Base-by-base conservation (phyloP, 1,140 invertebrate species). In the Apocrypta bakeri region DNA sequence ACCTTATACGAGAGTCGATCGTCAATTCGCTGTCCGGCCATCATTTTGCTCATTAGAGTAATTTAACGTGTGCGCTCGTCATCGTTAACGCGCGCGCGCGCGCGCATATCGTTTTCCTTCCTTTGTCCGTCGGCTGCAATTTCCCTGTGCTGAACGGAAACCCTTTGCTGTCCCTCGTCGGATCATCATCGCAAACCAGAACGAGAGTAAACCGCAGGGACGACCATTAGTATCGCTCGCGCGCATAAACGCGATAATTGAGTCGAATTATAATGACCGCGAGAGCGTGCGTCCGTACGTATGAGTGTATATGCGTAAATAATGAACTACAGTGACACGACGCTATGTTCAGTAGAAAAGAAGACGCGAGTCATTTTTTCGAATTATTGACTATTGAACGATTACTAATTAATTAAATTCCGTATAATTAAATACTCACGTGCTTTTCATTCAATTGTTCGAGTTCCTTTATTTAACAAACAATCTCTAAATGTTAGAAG, bases 31-130 rank as follows among this genome's bases (percentile, higher is more conserved):
- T 24, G 63, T 29, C 27, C 25, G 63, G 68, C 21, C 68, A 71
- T 48, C 69, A 31, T 78, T 78, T 68, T 68, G 63, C 76, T 78
- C 76, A 78, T 78, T 78, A 78, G 64, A 78, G 63, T 68, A 78
- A 78, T 78, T 78, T 48, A 78, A 68, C 48, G 29, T 64, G 64
- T 14, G 7, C 29, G 42, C 31, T 78, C 76, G 76, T 78, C 76
- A 78, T 78, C 76, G 76, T 78, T 78, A 78, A 68, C 76, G 29
- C n/a, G 63, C 63, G 24, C 76, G 29, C n/a, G 63, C 63, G 24
- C 63, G 25, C 56, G 31, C 11, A 61, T 77, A 77, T 77, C 61
- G 75, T 77, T 77, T 77, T 77, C 75, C 75, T 64, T 77, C 75
- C 75, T 77, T 77, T 77, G 75, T 77, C n/a, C 71, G 17, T 33